Base-by-base conservation (phyloP, 2,797 vertebrate species). In the Neomorphus geoffroyi region DNA sequence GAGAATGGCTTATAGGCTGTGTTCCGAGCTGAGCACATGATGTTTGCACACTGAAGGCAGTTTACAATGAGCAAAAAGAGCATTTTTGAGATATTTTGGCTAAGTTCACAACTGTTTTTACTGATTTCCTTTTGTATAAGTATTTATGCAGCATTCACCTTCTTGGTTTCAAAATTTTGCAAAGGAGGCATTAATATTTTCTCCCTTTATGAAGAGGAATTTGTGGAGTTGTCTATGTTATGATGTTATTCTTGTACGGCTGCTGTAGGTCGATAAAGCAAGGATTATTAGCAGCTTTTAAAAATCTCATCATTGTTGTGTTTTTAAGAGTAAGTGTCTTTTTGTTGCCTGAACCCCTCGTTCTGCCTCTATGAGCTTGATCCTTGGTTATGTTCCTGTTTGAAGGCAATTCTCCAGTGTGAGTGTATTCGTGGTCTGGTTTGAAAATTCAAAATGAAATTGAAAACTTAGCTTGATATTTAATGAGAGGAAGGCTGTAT, bases 231-330 rank as follows among this genome's bases (percentile, higher is more conserved):
- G 71, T 83, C 45, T 74, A 0, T 57, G 69, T 91, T 80, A 48
- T 21, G 22, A 12, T 70, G 77, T 84, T 86, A 46, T 88, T 92
- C 81, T 86, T 93, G 37, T 86, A 18, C 84, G 51, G 35, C 58
- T 86, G 58, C 54, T 92, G 65, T 78, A 81, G 83, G 77, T 94
- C 92, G 92, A 92, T 86, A 86, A 95, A 80, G n/a, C 60, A 82
- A 81, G 80, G 73, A 90, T 90, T 95, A 84, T 90, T 90, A 57
- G 60, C 7, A 21, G 48, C 56, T 88, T 92, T 81, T 71, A 77
- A 67, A 94, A 93, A 62, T 77, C 45, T 80, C 81, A 84, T 94
- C 3, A 73, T 85, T 73, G 56, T 45, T 92, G 8, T 94, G 53
- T 92, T 96, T 94, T 91, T 92, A 95, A 67, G 81, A 87, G 18